Evolutionary conservation across 1,140 invertebrate species (phyloP), one percentile per base, ranked within the genome.

Genomic region (Globodera ellingtonae): DNA sequence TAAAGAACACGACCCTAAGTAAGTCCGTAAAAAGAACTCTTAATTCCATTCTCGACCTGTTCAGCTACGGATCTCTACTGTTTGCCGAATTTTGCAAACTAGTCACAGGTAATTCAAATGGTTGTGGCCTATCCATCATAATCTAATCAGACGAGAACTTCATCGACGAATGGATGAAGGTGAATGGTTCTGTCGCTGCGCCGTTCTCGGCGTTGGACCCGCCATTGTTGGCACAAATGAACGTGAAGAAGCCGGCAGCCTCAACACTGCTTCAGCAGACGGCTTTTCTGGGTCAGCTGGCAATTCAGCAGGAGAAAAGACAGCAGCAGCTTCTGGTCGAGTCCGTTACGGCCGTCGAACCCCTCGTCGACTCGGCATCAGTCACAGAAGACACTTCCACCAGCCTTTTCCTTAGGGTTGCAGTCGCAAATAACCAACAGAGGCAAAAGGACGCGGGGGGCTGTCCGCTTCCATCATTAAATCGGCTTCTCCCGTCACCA

Each of bases 21-120:
- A 75, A 52, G 65, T 9, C 9, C 7, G 52, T n/a, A 35, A 47
- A 46, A 8, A 46, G 44, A 8, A 15, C 21, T 10, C 21, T 73
- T 73, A 4, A 9, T 46, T 24, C 13, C 8, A 13, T 46, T 21
- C 46, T 4, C 8, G n/a, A 75, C 35, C 3, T n/a, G 18, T 75
- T 21, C 18, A 69, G 66, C 50, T 89, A 83, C 73, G 87, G 87
- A 18, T 74, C 81, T 47, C 71, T 89, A 47, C 72, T 89, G 35
- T 89, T 76, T 76, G 59, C 44, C 3, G 87, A 89, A 79, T 87
- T 89, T 50, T 73, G 84, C 47, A 88, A 89, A 77, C 35, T 85
- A 9, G 47, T 86, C 10, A 56, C 62, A 9, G 85, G 85, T 86
- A 70, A 84, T 59, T 77, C 46, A 35, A 35, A 35, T 35, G 35